Percentiles rank a stretch among this genome's conserved stretches.
Conservation (phyloP, 2,797 vertebrate genomes). For the Harpagifer antarcticus region DNA sequence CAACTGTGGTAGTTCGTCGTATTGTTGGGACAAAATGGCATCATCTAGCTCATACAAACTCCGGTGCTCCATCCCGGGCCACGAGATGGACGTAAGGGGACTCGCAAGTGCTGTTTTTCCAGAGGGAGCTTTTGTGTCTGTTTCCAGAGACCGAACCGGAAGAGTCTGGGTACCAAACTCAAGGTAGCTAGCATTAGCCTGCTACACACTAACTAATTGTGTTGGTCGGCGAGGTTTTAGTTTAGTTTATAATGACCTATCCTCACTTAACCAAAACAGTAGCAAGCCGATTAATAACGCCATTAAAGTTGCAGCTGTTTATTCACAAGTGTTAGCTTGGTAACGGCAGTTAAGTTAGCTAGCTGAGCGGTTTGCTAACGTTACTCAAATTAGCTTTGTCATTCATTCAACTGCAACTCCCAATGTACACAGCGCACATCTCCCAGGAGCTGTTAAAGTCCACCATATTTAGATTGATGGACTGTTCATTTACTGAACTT, state of each 20-base stretch:
- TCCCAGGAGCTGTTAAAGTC: not conserved
- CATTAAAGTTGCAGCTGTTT: accelerated
- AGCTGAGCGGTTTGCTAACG: conserved; percentile 38
- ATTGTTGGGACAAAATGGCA: conserved; percentile 74
- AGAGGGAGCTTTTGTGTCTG: conserved; percentile 92
- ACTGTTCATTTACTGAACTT: not conserved
- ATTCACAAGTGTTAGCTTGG: not conserved
- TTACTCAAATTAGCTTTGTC: conserved; percentile 77
- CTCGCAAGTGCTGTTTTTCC: conserved; percentile 85
- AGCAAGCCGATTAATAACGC: accelerated
- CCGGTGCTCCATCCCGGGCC: conserved; percentile 91
- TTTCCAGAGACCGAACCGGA: conserved; percentile 95
- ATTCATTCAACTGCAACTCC: conserved; percentile 64
- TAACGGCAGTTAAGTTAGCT: conserved; percentile 20
- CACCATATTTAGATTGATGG: accelerated
- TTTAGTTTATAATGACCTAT: not conserved
- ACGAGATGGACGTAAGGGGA: conserved; percentile 95
- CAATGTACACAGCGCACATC: not conserved
- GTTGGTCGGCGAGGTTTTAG: not conserved
- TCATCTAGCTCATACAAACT: conserved; percentile 87
- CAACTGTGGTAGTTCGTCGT: conserved; percentile 16
- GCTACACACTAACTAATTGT: conserved; percentile 26
- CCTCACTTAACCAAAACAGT: accelerated
- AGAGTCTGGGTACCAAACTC: conserved; percentile 93
- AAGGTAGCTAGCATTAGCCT: conserved; percentile 82